Evolutionary conservation across 1,140 invertebrate species (phyloP), one percentile per base, ranked within the genome.

Genomic region (Chlorops oryzae): DNA sequence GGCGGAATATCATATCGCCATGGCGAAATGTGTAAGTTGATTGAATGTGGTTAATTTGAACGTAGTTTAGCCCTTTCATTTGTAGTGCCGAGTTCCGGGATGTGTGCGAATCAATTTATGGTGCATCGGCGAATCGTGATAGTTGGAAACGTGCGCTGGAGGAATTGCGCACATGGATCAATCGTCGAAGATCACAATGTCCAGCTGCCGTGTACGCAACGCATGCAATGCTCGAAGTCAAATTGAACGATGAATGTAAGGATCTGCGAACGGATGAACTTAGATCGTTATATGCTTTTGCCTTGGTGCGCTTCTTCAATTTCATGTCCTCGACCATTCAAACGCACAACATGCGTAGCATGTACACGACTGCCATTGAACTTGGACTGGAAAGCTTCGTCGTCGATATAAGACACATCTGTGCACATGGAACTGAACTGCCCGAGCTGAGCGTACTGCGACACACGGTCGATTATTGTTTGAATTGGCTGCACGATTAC

Each of bases 321-420:
- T 71, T 66, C 20, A 72, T 72, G 69, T 72, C 62, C 0, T 70
- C 69, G 9, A 72, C 66, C 2, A 68, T 66, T 37, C 65, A 70
- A 39, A 51, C 40, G 2, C 50, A 61, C 32, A 65, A 54, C 40
- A 59, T 65, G 59, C 50, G 35, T 22, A 67, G 63, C 40, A 72
- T 72, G 70, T 72, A 72, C 18, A 56, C 56, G 2, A 67, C 63
- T 1, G 70, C 70, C 5, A 47, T 43, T n/a, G 47, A 69, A 40
- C 42, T 72, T 24, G 62, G 62, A 0, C 42, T 72, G 9, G 55
- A 61, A 17, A 61, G 69, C 2, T 72, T 72, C 39, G 54, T 72
- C 0, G 67, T 72, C 0, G 70, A 72, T 45, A 46, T 72, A 9
- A 42, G 70, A 9, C 70, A 72, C 43, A 46, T 65, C 22, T 72